phyloP scores from a whole-genome alignment of 2,888 invertebrate species.

The Drosophila fulvimacula region DNA sequence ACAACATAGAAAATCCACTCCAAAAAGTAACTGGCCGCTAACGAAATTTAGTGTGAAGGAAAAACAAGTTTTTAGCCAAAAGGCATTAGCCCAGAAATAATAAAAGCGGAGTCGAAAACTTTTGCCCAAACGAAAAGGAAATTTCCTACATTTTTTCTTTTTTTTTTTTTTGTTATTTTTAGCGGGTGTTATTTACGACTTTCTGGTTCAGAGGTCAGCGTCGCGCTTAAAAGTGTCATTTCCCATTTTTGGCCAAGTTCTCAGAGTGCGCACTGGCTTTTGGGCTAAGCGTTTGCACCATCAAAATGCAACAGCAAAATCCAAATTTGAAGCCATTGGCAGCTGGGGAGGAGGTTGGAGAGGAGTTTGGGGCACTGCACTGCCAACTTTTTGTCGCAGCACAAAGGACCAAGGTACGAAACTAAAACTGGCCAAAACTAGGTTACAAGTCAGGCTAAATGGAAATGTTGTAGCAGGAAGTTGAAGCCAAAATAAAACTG shows the following conservation, averaged over 20 bases:
- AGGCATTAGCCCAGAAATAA: conserved; percentile 74
- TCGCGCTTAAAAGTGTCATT: conserved; percentile 81
- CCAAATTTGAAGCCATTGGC: conserved; percentile 24
- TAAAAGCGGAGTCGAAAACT: conserved; percentile 22
- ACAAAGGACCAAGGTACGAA: conserved; percentile 18
- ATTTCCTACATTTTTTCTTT: conserved; percentile 41
- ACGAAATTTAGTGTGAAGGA: conserved; percentile 77
- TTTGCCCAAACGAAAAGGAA: conserved; percentile 60
- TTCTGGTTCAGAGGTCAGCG: conserved; percentile 83
- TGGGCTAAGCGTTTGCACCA: conserved; percentile 60
- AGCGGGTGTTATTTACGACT: conserved; percentile 81
- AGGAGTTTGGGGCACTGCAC: not conserved
- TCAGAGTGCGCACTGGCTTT: conserved; percentile 25
- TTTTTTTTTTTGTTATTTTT: conserved; percentile 5
- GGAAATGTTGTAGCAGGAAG: conserved; percentile 76
- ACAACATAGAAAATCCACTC: conserved; percentile 69
- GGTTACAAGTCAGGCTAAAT: conserved; percentile 71
- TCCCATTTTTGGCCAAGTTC: conserved; percentile 63
- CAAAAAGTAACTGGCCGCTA: conserved; percentile 72
- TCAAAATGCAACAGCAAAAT: conserved; percentile 61
- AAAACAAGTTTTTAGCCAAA: conserved; percentile 68
- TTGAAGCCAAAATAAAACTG: conserved; percentile 58
- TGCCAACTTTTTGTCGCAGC: conserved; percentile 52
- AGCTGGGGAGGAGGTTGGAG: not conserved
- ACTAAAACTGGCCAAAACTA: conserved; percentile 67